Evolutionary conservation across 2,797 vertebrate species (phyloP).

Genomic region (Eulemur mongoz): DNA sequence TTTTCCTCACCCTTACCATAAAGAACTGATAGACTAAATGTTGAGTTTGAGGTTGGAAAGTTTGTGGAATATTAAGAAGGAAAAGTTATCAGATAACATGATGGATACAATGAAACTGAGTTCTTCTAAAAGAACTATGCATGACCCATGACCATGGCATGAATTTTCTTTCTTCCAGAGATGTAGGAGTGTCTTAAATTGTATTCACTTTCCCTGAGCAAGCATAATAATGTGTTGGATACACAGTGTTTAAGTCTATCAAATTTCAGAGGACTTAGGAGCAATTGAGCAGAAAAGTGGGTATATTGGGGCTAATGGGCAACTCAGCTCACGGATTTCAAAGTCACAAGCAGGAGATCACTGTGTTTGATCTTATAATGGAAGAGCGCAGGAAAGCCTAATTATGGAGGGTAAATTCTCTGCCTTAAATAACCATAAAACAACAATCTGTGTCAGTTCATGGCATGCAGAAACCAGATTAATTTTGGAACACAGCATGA

Average conservation of each 20-base stretch:
- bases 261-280: constrained; percentile 36
- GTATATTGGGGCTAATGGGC: not conserved
- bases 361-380: constrained; percentile 64
- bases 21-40: not conserved
- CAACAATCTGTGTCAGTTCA: constrained; percentile 7
- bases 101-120: not conserved
- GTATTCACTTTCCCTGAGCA: not conserved
- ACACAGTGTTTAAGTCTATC: not conserved
- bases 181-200: not conserved
- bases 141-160: not conserved
- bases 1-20: not conserved
- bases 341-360: constrained; percentile 17
- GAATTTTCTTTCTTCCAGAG: constrained; percentile 17
- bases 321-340: not conserved
- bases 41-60: not conserved
- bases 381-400: constrained; percentile 49
- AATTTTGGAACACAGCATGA: constrained; percentile 66
- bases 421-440: constrained; percentile 68
- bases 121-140: not conserved
- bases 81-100: not conserved
- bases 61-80: not conserved
- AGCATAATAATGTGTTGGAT: not conserved
- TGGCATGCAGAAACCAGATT: constrained; percentile 62
- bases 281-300: not conserved
- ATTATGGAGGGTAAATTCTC: constrained; percentile 56